Evolutionary conservation across 2,113 vertebrate species (phyloP), one percentile per base, ranked within the genome.

Genomic region (Geococcyx californianus): DNA sequence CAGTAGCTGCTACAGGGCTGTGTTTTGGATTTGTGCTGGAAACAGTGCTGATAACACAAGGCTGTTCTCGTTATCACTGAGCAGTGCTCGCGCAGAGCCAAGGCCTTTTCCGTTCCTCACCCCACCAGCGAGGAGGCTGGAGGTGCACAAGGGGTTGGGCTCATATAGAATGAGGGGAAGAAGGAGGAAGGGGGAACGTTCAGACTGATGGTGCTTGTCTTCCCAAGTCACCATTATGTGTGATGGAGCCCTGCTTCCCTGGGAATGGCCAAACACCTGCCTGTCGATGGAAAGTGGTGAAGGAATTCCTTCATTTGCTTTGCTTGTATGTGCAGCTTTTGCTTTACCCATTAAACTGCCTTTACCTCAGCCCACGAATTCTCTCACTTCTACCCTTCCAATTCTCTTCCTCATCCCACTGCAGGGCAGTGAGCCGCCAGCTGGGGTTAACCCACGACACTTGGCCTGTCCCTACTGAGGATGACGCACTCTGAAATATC

Each of bases 161-260:
- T n/a, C n/a, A n/a, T n/a, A n/a, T n/a, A n/a, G n/a, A n/a, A n/a
- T n/a, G n/a, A n/a, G n/a, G n/a, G 31, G 51, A 19, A 80, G 40
- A 8, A 42, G 51, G 1, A 56, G 40, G n/a, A 47, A 36, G 9
- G 17, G 20, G 16, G 34, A 18, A 55, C 0, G 2, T 33, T 56
- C 0, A 4, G 40, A 33, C 28, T 3, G 15, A 75, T 24, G 60
- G 11, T 1, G 0, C 49, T 38, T 23, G 28, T 13, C 29, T 49
- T 49, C 70, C 24, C 18, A 47, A 66, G 7, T n/a, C 2, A 26
- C 28, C 1, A 0, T 38, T 11, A 47, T 0, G 0, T 0, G 1
- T 26, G 49, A 7, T 4, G 10, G 49, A 72, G 49, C 42, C 58
- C 49, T 5, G 40, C 42, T 40, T 2, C 33, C 40, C 66, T 16